phyloP scores from a whole-genome alignment of 2,888 invertebrate genomes.

The Latheticus oryzae region DNA sequence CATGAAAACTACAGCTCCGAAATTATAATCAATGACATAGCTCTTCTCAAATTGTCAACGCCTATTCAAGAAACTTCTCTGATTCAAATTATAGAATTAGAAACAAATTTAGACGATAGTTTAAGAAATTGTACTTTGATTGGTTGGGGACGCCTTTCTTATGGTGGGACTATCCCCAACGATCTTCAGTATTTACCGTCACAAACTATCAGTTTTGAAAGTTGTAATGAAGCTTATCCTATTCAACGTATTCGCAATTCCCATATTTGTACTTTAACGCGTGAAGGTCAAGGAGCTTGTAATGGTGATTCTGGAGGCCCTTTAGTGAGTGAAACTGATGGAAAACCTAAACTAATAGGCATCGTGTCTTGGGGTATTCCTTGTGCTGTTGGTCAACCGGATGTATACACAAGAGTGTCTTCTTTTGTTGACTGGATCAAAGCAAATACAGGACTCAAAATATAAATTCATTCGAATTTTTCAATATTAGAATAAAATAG shows the following conservation, averaged over 20 bases:
- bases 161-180: conserved; percentile 68
- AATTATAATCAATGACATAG: conserved; percentile 65
- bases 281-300: conserved; percentile 70
- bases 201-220: conserved; percentile 59
- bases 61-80: conserved; percentile 59
- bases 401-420: conserved; percentile 68
- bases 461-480: too few relatives aligned
- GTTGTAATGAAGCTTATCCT: neutral
- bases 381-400: conserved; percentile 68
- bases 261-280: conserved; percentile 73
- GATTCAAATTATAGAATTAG: conserved; percentile 62
- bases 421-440: conserved; percentile 18
- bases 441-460: too few relatives aligned
- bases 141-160: conserved; percentile 61
- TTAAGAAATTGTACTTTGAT: conserved; percentile 59
- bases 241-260: too few relatives aligned
- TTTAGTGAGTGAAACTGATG: conserved; percentile 58
- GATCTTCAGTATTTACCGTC: conserved; percentile 70
- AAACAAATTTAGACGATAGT: conserved; percentile 60
- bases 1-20: conserved; percentile 64
- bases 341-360: conserved; percentile 58
- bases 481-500: too few relatives aligned
- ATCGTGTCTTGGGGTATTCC: conserved; percentile 70
- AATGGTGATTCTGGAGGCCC: conserved; percentile 71
- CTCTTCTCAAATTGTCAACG: conserved; percentile 61